Conservation (phyloP, 2,797 vertebrate genomes). For the Enteromius afrohamiltoni region DNA sequence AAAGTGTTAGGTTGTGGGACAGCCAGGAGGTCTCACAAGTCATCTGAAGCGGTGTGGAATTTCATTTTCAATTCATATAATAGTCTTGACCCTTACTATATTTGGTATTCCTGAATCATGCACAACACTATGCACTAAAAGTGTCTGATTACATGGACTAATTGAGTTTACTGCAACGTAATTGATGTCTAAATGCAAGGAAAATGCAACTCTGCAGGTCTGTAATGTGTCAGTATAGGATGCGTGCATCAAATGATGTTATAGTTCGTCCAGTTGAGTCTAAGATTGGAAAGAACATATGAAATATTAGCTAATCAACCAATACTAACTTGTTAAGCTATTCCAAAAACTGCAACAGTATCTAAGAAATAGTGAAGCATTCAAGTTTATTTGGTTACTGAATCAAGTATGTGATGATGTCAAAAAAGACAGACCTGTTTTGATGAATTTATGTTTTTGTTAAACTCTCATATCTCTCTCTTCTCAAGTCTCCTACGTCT, state of each 20-base stretch:
- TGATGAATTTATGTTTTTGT: neutral
- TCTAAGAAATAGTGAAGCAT: neutral
- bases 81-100: neutral
- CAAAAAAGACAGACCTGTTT: neutral
- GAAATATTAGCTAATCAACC: neutral
- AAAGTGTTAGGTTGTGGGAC: neutral
- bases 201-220: neutral
- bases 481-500: constrained; percentile 27
- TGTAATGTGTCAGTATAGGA: neutral
- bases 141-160: neutral
- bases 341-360: neutral
- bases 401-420: neutral
- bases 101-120: neutral
- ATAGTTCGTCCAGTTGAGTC: neutral
- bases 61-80: neutral
- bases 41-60: neutral
- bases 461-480: constrained; percentile 1
- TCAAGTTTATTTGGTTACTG: neutral
- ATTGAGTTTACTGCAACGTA: neutral
- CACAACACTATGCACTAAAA: neutral
- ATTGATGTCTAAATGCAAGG: neutral
- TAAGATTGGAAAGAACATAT: neutral
- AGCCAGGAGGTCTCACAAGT: neutral
- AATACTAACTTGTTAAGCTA: neutral
- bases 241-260: neutral